Conservation (phyloP, 2,113 vertebrate species). For the Pituophis catenifer region DNA sequence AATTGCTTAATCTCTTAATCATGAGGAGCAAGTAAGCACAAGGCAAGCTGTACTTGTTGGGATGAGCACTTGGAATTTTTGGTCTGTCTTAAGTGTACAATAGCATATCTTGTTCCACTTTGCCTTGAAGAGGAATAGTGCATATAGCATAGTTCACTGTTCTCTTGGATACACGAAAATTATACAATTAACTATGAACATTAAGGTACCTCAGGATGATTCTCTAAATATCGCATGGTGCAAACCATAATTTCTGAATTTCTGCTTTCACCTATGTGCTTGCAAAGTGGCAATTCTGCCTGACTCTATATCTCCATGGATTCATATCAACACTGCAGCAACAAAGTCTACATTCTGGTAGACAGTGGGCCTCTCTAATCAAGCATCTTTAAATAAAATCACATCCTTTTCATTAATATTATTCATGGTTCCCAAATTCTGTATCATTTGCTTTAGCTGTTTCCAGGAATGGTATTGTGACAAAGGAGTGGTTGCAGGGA, state of each 20-base stretch:
- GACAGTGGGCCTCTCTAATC: not conserved
- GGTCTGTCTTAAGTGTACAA: constrained; percentile 1
- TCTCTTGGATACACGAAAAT: constrained; percentile 1
- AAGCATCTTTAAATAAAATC: not conserved
- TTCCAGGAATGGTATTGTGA: not conserved
- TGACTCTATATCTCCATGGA: not conserved
- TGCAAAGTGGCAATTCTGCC: constrained; percentile 13
- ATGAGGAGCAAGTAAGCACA: not conserved
- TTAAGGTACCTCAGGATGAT: constrained; percentile 22
- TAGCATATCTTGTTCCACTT: constrained; percentile 11
- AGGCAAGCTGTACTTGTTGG: not conserved
- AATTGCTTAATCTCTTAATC: not conserved
- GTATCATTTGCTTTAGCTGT: not conserved
- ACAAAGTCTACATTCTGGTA: not conserved
- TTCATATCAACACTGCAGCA: not conserved
- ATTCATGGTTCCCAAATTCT: not conserved
- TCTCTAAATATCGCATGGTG: constrained; percentile 13
- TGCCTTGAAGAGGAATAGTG: constrained; percentile 28
- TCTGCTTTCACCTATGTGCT: not conserved
- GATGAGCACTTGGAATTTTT: not conserved
- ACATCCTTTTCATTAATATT: not conserved
- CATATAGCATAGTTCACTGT: constrained; percentile 11
- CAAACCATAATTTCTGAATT: not conserved
- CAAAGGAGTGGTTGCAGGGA: not conserved
- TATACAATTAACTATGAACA: not conserved